Evolutionary conservation across 2,113 vertebrate genomes (phyloP), one percentile per base, ranked within the genome.

Genomic region (Meriones unguiculatus): DNA sequence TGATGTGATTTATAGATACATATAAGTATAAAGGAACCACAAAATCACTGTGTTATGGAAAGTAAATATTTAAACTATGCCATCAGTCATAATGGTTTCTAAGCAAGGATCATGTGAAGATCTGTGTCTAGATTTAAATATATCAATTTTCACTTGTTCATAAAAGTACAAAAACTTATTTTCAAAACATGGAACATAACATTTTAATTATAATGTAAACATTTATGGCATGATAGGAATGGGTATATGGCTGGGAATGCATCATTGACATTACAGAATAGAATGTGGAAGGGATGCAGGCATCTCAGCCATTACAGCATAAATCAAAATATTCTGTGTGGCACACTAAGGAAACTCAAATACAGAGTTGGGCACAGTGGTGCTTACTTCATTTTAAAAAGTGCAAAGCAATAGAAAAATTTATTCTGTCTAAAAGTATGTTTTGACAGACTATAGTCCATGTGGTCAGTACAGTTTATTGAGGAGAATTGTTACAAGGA

Each of bases 1-100:
- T 84, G 35, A 77, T 78, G 94, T 54, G 73, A 94, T 87, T 87
- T 94, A 81, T 32, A 50, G 57, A 59, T 54, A 80, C 67, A 76
- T 91, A 76, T 62, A 89, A 20, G 12, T 64, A 50, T 84, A 69
- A 22, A 93, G 70, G 94, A 75, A 25, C 46, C 14, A 75, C 35
- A 50, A 84, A 92, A 14, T 91, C 30, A 81, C 67, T 70, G 9
- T 80, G 18, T 90, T 35, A 88, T 88, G 70, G n/a, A 76, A 91
- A 93, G 35, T 95, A 69, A 95, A 25, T 75, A 59, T 25, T 76
- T 75, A 65, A 85, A 92, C 1, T 12, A 64, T 38, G 11, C 67
- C 64, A 25, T 90, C 22, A 86, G 76, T 64, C 77, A 28, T 70
- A 41, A 15, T 90, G 41, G 41, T 52, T 30, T 93, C 20, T 59